Base-by-base conservation (phyloP, 2,888 invertebrate genomes). In the Bombylius major region DNA sequence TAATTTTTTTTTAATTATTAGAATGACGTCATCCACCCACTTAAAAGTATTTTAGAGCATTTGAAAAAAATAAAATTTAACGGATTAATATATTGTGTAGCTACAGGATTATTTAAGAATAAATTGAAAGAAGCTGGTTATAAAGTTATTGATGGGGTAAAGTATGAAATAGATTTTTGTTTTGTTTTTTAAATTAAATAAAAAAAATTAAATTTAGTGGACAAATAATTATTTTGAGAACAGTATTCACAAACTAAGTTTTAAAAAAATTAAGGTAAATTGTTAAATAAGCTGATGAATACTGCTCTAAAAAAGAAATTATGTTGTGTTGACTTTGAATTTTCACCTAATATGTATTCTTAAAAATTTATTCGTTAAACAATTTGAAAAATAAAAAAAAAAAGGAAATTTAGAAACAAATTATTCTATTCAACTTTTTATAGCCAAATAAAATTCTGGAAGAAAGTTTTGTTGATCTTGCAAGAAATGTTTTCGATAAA, bases 11-110 rank as follows among this genome's bases (percentile, higher is more conserved):
- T 11, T 11, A 11, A 64, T 42, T 42, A 11, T 11, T 42, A 42
- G 63, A 47, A 67, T 3, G 64, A 70, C 42, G 53, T 73, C 14
- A 65, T 76, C 51, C 74, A 72, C 62, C 77, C 79, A 0, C 69
- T 73, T 0, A 64, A 69, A 55, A 76, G 73, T 5, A 67, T 77
- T 8, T 65, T 71, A 2, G 67, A 72, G 60, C 77, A 79, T 63
- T 64, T 80, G 53, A 75, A 75, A 34, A 69, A 67, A 49, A 72
- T 73, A 3, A 66, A 76, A 5, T 79, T 80, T 59, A 60, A 75
- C 1, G 78, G 73, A 1, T 69, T 78, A 51, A 73, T 77, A 53
- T 78, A 72, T 58, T 67, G 74, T 0, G 69, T 79, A 9, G 77
- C 73, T 1, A 61, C 72, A 5, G 55, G 64, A 1, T 36, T 56